Base-by-base conservation (phyloP, 2,888 invertebrate genomes). In the Lathronympha strigana region DNA sequence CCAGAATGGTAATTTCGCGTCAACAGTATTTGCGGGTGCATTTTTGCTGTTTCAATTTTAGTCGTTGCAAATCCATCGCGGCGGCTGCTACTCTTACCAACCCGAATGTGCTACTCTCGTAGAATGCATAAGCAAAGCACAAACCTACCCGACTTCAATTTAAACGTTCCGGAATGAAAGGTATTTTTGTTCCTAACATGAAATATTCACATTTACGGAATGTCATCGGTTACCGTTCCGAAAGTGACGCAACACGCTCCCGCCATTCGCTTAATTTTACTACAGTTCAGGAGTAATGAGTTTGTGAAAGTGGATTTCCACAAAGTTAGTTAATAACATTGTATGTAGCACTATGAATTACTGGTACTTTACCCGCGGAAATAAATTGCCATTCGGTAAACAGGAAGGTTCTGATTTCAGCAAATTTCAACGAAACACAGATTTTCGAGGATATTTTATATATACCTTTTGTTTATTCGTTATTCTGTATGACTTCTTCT, bases 1-100 rank as follows among this genome's bases (percentile, higher is more conserved):
- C 78, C 74, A 83, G 81, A 88, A 90, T 90, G 87, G 83, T 87
- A 89, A 90, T 90, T 86, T 82, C 80, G 77, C 81, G 84, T 87
- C 88, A 86, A 86, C 89, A 86, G 82, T 79, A 77, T 76, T 73
- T 70, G 80, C 77, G 72, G 76, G 78, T 87, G 84, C 85, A 87
- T 89, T 90, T 89, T 90, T 86, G 82, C 81, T 81, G 82, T 83
- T 82, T 80, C 82, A 80, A 81, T 82, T 71, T 69, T 63, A 66
- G 64, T 63, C 53, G 68, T 69, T 67, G 71, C 70, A 73, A 70
- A 72, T 71, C 67, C 69, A 57, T 66, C 38, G 67, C 67, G 45
- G 67, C 64, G 61, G 43, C 57, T 57, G 57, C 57, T 71, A 75
- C 57, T 57, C 43, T 43, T 71, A 75, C 69, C 75, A 67, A 79